Conservation (phyloP, 30 jellyfish, hydroid and myxozoan genomes). For the Sanderia malayensis region DNA sequence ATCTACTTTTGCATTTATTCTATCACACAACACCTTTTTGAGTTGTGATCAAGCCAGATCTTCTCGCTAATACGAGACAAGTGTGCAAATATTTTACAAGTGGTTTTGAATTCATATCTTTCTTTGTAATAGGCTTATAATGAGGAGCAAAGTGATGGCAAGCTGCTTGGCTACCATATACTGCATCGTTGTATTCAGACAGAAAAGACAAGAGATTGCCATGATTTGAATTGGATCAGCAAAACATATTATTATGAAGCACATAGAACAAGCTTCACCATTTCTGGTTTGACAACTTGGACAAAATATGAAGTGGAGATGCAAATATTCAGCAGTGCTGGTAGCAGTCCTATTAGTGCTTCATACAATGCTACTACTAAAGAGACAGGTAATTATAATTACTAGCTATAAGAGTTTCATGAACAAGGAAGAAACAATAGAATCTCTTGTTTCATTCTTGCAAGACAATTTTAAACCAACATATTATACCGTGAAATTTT, state of each 20-base stretch:
- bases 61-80: no score
- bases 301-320: slow-evolving; percentile 30
- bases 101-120: no score
- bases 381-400: slow-evolving; percentile 61
- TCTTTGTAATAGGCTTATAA: no score
- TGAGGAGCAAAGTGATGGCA: slow-evolving; percentile 18
- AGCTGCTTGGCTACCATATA: slow-evolving; percentile 32
- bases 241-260: not conserved
- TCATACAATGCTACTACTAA: not conserved
- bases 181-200: slow-evolving; percentile 28
- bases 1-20: no score
- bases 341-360: slow-evolving; percentile 24
- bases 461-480: no score
- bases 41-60: no score
- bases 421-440: no score
- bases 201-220: slow-evolving; percentile 38
- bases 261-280: not conserved
- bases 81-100: no score
- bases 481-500: no score
- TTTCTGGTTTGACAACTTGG: slow-evolving; percentile 35
- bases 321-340: slow-evolving; percentile 30
- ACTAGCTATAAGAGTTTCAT: no score
- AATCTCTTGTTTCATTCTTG: no score
- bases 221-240: not conserved
- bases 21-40: no score